phyloP scores from a whole-genome alignment of 2,888 invertebrate species.

The Invenusta paracnida region DNA sequence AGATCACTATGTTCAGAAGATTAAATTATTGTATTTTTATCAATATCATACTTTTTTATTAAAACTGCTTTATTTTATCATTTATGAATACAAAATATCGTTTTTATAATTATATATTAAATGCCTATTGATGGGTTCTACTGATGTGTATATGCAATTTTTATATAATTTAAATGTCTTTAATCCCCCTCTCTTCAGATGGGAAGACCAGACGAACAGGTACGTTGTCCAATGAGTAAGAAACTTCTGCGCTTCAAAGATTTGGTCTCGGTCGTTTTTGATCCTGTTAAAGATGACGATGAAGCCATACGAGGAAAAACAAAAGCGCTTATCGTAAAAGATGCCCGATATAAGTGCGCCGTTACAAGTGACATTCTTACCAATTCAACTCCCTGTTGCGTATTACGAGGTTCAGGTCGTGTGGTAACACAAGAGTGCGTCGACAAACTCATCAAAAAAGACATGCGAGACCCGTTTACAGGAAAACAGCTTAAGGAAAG shows the following conservation, averaged over 20 bases:
- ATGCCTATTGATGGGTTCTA: too few relatives aligned
- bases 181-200: background rate
- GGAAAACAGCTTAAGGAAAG: conserved; percentile 74
- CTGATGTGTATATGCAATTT: too few relatives aligned
- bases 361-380: conserved; percentile 90
- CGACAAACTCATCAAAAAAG: conserved; percentile 88
- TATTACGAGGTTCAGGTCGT: conserved; percentile 77
- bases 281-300: conserved; percentile 78
- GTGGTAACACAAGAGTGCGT: conserved; percentile 63
- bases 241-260: conserved; percentile 83
- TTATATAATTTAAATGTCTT: too few relatives aligned
- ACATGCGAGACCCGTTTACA: conserved; percentile 90
- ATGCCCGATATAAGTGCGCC: conserved; percentile 83
- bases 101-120: too few relatives aligned
- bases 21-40: too few relatives aligned
- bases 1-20: too few relatives aligned
- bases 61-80: too few relatives aligned
- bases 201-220: conserved; percentile 49
- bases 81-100: too few relatives aligned
- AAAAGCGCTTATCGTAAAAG: background rate
- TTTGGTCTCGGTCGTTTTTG: conserved; percentile 85
- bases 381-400: conserved; percentile 85
- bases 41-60: too few relatives aligned
- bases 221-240: conserved; percentile 78
- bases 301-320: conserved; percentile 58